Conservation (phyloP, 2,113 vertebrate species). For the Zosterops japonicus region DNA sequence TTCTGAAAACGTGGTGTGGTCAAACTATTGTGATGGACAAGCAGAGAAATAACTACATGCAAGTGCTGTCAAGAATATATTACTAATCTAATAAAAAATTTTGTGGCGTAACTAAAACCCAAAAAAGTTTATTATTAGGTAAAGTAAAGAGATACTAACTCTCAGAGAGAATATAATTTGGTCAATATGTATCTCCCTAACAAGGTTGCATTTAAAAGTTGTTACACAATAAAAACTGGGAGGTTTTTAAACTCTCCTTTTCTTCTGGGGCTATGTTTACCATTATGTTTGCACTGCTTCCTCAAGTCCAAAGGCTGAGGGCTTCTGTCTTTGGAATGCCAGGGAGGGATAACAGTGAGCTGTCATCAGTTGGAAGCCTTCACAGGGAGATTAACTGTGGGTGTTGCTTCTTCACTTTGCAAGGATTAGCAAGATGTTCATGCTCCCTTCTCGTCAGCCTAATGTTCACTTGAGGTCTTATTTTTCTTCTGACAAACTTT, state of each 20-base stretch:
- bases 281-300: neutral
- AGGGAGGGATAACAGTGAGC: neutral
- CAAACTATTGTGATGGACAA: neutral
- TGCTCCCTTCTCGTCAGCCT: neutral
- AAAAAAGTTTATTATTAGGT: neutral
- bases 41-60: neutral
- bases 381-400: neutral
- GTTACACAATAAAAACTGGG: fast-evolving
- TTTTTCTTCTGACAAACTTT: neutral
- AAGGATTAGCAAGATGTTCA: neutral
- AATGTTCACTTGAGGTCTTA: neutral
- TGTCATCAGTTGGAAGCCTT: neutral
- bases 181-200: neutral
- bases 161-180: neutral
- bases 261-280: neutral
- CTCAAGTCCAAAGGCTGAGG: neutral
- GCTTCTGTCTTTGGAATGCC: neutral
- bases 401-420: neutral
- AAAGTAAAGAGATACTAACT: neutral
- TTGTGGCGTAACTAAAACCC: neutral
- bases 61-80: neutral
- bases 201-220: neutral
- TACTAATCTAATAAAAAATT: neutral
- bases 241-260: neutral
- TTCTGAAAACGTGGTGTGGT: neutral